A percentile compares a stretch with the other conserved stretches of the same genome.
These are phyloP conservation scores for Ellobium chinense DNA, from an alignment of 2,888 invertebrate genomes.

Conservation along the genomic window DNA sequence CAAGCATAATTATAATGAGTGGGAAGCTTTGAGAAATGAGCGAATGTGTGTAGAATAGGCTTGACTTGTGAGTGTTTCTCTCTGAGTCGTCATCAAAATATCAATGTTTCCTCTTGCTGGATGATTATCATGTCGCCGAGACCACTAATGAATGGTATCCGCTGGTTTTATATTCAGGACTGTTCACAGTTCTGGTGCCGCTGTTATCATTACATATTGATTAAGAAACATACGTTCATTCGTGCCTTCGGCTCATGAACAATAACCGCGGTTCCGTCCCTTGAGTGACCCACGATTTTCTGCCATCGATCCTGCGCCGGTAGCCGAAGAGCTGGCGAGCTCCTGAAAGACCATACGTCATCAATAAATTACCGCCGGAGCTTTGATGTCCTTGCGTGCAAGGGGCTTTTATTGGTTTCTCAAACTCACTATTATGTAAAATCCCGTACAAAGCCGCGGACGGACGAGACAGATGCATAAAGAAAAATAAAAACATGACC, in stretches of 20 bases:
- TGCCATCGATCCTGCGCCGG: not conserved
- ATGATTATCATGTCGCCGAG: too few relatives aligned
- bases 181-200: too few relatives aligned
- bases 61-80: too few relatives aligned
- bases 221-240: not conserved
- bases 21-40: too few relatives aligned
- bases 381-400: not conserved
- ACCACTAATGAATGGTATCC: too few relatives aligned
- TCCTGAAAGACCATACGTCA: not conserved
- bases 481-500: not conserved
- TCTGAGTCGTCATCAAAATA: too few relatives aligned
- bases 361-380: not conserved
- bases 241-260: not conserved
- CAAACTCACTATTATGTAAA: not conserved
- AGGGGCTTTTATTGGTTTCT: not conserved
- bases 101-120: too few relatives aligned
- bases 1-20: too few relatives aligned
- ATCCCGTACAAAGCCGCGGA: not conserved
- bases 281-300: not conserved
- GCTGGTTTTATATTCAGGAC: too few relatives aligned
- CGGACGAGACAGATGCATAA: not conserved
- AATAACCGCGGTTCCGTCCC: not conserved
- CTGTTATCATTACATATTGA: not conserved
- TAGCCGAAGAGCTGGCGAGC: not conserved
- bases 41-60: too few relatives aligned